These are phyloP conservation scores for Ormyrus pomaceus DNA, from an alignment of 2,888 invertebrate genomes.

Conservation along the genomic window DNA sequence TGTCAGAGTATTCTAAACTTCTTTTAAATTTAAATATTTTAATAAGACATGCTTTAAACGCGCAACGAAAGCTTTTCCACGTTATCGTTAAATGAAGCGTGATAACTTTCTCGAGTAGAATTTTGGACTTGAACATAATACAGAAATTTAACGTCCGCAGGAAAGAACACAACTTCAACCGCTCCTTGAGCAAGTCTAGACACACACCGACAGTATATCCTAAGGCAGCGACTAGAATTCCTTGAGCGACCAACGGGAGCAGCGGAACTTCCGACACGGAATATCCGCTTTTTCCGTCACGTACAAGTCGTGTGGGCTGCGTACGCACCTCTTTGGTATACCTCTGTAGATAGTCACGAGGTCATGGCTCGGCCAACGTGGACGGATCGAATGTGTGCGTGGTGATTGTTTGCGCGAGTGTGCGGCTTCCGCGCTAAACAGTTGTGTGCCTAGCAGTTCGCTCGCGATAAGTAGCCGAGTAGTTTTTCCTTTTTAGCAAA, in stretches of 20 bases:
- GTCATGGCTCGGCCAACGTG: constrained; percentile 59
- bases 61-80: too few species aligned
- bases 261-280: constrained; percentile 70
- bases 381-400: too few species aligned
- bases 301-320: not conserved
- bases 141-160: too few species aligned
- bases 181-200: too few species aligned
- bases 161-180: too few species aligned
- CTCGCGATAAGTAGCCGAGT: constrained; percentile 10
- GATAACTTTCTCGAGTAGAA: too few species aligned
- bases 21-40: too few species aligned
- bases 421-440: not conserved
- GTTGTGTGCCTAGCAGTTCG: constrained; percentile 7
- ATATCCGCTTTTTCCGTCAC: constrained; percentile 69
- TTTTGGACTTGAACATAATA: too few species aligned
- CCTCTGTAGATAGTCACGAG: constrained; percentile 68
- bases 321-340: constrained; percentile 62
- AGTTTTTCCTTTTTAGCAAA: constrained; percentile 36
- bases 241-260: constrained; percentile 63
- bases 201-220: too few species aligned
- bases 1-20: too few species aligned
- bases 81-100: too few species aligned
- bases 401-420: constrained; percentile 37
- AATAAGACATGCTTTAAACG: too few species aligned
- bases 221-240: constrained; percentile 51